These are phyloP conservation scores for Geotrupes spiniger DNA, from an alignment of 2,888 invertebrate genomes.

Conservation along the genomic window DNA sequence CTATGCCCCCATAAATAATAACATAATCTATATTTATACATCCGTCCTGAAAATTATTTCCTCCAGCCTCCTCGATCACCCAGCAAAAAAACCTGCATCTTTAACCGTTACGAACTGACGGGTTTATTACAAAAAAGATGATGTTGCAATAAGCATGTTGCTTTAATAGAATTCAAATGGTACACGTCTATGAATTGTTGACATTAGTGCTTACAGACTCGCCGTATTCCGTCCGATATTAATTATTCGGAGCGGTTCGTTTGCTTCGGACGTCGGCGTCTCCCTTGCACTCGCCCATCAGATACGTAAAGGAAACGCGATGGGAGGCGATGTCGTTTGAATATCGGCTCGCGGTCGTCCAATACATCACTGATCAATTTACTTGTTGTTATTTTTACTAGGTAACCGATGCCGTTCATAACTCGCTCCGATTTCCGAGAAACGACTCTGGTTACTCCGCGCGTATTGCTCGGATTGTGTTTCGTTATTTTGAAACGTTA, in stretches of 20 bases:
- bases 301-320: neutral
- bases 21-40: no score
- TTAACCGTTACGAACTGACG: no score
- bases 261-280: neutral
- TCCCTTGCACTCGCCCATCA: neutral
- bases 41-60: no score
- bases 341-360: conserved; percentile 1
- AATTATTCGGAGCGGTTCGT: neutral
- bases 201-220: conserved; percentile 3
- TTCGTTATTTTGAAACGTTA: conserved; percentile 2
- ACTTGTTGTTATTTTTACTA: conserved; percentile 6
- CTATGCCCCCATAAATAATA: no score
- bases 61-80: no score
- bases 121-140: no score
- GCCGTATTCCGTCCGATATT: neutral
- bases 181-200: conserved; percentile 1
- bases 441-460: conserved; percentile 1
- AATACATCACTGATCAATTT: conserved; percentile 1
- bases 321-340: no score
- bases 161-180: conserved; percentile 2
- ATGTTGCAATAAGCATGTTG: neutral
- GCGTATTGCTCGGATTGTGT: conserved; percentile 6
- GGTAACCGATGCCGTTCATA: neutral
- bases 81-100: no score
- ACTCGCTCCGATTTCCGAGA: conserved; percentile 6